Base-by-base conservation (phyloP, 2,888 invertebrate species). In the Pristionchus maxplancki region DNA sequence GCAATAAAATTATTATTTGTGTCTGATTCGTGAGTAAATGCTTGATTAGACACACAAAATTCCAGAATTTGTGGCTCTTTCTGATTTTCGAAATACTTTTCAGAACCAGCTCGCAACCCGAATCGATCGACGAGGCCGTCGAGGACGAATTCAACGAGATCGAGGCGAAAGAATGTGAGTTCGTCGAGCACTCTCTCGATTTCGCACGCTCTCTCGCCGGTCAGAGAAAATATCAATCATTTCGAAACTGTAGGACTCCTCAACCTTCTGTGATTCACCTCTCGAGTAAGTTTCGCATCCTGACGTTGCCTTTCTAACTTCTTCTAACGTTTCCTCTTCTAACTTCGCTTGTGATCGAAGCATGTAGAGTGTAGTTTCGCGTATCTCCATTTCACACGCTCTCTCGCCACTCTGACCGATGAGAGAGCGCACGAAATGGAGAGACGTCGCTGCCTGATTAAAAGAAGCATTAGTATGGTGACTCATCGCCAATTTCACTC, bases 121-220 rank as follows among this genome's bases (percentile, higher is more conserved):
- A 87, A 34, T 71, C 71, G 17, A 87, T 87, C 50, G 86, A 87
- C 37, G 86, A 87, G 44, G 71, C 71, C 0, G 50, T 58, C 37
- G 86, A 87, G 37, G 86, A 87, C n/a, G 86, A 87, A 34, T 53
- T 48, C 11, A 48, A 31, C 13, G 86, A 71, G 17, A 48, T 71
- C n/a, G 86, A 87, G 9, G 28, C 20, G 34, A 87, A n/a, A 67
- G 71, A 87, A 71, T 67, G 86, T 87, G n/a, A n/a, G n/a, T n/a
- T n/a, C n/a, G n/a, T n/a, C n/a, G 20, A 85, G 85, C 34, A 44
- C 28, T 48, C 13, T 48, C 24, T 37, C 40, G 8, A 44, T 81
- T 81, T 24, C 13, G n/a, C 1, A 20, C 24, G 3, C 40, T 44
- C 11, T 20, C 20, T n/a, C 2, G 40, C 13, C 13, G 44, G 11